These are phyloP conservation scores for Metaphire vulgaris DNA, from an alignment of 1,140 invertebrate species.

Conservation along the genomic window DNA sequence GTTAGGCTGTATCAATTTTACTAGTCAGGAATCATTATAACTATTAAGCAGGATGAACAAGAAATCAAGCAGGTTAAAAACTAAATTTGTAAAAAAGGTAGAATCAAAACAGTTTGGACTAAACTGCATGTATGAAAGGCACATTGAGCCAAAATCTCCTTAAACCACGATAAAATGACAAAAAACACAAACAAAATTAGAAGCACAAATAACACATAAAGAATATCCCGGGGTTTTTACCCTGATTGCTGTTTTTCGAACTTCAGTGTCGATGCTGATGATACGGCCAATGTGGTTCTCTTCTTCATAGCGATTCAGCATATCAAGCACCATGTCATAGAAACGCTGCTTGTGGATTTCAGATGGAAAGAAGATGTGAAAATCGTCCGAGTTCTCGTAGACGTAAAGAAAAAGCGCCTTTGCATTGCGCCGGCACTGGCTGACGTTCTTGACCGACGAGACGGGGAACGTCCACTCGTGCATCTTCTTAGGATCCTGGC, in stretches of 20 bases:
- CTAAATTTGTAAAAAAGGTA: too few relatives aligned
- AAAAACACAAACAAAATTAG: too few relatives aligned
- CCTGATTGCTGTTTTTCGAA: background rate
- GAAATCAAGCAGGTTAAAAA: too few relatives aligned
- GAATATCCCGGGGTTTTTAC: too few relatives aligned
- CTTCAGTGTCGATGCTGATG: background rate
- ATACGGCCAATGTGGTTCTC: background rate
- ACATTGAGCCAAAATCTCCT: too few relatives aligned
- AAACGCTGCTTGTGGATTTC: constrained; percentile 65
- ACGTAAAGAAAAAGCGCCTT: constrained; percentile 94
- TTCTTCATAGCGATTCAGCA: background rate
- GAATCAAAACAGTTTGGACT: too few relatives aligned
- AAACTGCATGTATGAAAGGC: too few relatives aligned
- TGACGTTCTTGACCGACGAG: constrained; percentile 81
- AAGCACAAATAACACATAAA: too few relatives aligned
- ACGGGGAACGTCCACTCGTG: constrained; percentile 90
- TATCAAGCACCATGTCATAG: background rate
- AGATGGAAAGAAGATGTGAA: constrained; percentile 96
- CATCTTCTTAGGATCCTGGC: constrained; percentile 55
- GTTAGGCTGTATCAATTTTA: too few relatives aligned
- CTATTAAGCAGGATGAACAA: too few relatives aligned
- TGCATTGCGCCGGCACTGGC: constrained; percentile 86
- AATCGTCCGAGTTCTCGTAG: constrained; percentile 88
- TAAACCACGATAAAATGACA: too few relatives aligned
- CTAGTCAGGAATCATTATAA: too few relatives aligned